Conservation (phyloP, 1,140 invertebrate genomes). For the Aphelenchoides avenae region DNA sequence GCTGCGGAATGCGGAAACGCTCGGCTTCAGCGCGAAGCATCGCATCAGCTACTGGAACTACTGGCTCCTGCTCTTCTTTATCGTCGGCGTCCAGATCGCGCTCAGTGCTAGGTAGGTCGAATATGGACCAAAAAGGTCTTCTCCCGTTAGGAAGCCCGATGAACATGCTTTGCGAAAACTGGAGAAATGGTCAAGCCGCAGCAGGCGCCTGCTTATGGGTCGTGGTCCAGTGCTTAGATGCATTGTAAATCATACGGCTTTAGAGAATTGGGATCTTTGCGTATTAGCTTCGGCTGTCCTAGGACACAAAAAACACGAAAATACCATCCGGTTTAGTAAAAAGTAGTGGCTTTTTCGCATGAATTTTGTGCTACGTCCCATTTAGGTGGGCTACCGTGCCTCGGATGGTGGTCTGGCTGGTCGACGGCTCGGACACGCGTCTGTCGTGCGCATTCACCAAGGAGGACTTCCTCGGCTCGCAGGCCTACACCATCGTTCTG, state of each 20-base stretch:
- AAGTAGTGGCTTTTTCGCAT: slow-evolving; percentile 11
- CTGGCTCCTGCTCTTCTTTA: slow-evolving; percentile 56
- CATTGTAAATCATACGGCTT: too few species aligned
- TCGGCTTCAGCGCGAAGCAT: slow-evolving; percentile 25
- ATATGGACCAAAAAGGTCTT: background rate
- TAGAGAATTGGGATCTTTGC: too few species aligned
- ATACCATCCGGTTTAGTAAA: background rate
- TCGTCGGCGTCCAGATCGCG: slow-evolving; percentile 53
- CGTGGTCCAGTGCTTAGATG: too few species aligned
- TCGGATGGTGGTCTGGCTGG: background rate
- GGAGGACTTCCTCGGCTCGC: slow-evolving; percentile 30
- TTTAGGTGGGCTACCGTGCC: background rate
- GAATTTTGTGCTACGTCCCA: background rate
- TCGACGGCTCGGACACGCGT: background rate
- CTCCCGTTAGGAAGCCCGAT: too few species aligned
- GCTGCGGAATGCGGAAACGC: slow-evolving; percentile 51
- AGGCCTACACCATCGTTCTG: slow-evolving; percentile 51
- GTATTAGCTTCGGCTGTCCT: too few species aligned
- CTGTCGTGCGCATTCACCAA: slow-evolving; percentile 21
- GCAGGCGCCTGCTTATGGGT: background rate
- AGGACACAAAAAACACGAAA: too few species aligned
- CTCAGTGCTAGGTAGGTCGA: slow-evolving; percentile 34
- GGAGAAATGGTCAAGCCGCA: slow-evolving; percentile 1
- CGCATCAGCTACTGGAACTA: slow-evolving; percentile 58
- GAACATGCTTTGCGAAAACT: too few species aligned